Evolutionary conservation across 2,113 vertebrate species (phyloP).

Genomic region (Porphyrio hochstetteri): DNA sequence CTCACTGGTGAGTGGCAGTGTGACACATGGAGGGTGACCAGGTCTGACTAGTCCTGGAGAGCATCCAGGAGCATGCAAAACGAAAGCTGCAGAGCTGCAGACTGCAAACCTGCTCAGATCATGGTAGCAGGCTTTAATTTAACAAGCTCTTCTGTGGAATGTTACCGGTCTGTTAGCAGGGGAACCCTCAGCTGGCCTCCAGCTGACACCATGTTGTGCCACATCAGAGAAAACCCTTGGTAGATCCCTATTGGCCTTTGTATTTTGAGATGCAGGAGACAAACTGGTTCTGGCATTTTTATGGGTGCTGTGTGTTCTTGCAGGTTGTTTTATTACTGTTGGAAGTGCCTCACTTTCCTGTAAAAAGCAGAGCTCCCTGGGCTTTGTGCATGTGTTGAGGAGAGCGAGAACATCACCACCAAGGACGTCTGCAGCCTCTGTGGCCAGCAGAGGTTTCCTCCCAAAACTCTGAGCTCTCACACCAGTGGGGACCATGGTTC

Average conservation of each 20-base stretch:
- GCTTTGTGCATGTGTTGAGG: neutral
- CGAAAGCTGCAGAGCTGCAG: neutral
- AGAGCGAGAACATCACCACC: accelerated
- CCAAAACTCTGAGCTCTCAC: neutral
- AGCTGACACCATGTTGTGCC: neutral
- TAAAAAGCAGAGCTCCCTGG: neutral
- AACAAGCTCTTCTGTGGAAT: neutral
- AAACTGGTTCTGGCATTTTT: neutral
- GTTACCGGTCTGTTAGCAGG: neutral
- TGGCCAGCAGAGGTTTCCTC: neutral
- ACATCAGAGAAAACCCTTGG: neutral
- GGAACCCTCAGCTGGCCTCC: neutral
- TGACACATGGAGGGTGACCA: accelerated
- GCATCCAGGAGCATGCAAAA: neutral
- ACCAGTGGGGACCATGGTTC: accelerated
- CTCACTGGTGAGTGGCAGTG: neutral
- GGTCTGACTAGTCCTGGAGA: neutral
- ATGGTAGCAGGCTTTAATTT: neutral
- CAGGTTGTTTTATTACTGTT: neutral
- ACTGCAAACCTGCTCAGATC: neutral
- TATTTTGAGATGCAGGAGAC: neutral
- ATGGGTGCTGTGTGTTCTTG: neutral
- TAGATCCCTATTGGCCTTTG: neutral
- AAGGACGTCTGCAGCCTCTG: neutral
- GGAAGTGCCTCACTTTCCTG: neutral